phyloP scores from a whole-genome alignment of 2,888 invertebrate genomes.

The Stenolophus ochropezus region DNA sequence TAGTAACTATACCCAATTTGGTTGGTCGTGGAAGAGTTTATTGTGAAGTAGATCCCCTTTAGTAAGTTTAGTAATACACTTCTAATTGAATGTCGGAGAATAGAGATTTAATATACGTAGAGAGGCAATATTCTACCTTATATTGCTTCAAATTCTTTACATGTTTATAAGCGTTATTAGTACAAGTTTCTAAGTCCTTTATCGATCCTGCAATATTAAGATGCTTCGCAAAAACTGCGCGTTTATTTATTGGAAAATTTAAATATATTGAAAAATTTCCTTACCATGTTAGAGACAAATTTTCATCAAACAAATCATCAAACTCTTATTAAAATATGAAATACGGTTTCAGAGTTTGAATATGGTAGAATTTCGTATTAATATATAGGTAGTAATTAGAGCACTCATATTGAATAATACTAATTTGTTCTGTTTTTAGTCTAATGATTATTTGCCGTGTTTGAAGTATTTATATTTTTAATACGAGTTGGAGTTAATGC shows the following conservation, averaged over 20 bases:
- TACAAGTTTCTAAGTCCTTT: slow-evolving; percentile 7
- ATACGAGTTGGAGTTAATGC: background rate
- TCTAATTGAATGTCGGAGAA: background rate
- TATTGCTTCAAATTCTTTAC: slow-evolving; percentile 38
- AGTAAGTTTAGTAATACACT: background rate
- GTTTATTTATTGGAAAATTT: background rate
- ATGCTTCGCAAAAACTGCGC: background rate
- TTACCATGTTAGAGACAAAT: no score
- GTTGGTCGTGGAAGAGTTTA: background rate
- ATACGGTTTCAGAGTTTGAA: no score
- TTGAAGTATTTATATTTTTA: background rate
- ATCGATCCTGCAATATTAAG: background rate
- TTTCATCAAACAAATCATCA: no score
- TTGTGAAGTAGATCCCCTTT: background rate
- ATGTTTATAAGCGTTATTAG: slow-evolving; percentile 9
- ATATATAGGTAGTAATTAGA: background rate
- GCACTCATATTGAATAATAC: background rate
- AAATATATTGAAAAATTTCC: background rate
- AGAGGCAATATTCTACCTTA: slow-evolving; percentile 5
- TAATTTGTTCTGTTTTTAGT: background rate
- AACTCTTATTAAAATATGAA: no score
- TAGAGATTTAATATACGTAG: slow-evolving; percentile 20
- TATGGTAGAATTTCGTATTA: background rate
- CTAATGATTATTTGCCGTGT: background rate
- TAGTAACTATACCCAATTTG: background rate